These are phyloP conservation scores for Smittia aterrima DNA, from an alignment of 2,888 invertebrate genomes.

Conservation along the genomic window DNA sequence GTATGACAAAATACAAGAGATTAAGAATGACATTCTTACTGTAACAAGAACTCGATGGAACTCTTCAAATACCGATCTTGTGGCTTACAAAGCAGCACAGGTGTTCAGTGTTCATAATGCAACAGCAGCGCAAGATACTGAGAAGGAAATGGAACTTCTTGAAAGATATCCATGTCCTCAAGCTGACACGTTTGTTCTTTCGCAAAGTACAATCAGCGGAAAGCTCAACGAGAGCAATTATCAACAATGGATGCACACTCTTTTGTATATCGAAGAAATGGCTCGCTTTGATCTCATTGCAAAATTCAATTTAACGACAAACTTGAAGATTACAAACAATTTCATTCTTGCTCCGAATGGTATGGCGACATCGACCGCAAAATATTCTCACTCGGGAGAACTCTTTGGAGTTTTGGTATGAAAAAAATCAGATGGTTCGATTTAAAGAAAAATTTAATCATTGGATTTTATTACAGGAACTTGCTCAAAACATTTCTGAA, in stretches of 20 bases:
- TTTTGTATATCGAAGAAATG: slow-evolving; percentile 75
- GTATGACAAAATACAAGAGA: slow-evolving; percentile 62
- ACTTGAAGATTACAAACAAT: slow-evolving; percentile 62
- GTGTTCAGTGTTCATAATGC: slow-evolving; percentile 55
- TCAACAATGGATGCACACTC: slow-evolving; percentile 69
- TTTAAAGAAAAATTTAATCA: not conserved
- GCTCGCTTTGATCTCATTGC: slow-evolving; percentile 68
- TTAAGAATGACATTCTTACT: slow-evolving; percentile 62
- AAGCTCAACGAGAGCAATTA: slow-evolving; percentile 68
- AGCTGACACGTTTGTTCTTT: slow-evolving; percentile 64
- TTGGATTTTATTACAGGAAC: slow-evolving; percentile 25
- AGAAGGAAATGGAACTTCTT: slow-evolving; percentile 59
- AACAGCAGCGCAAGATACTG: slow-evolving; percentile 53
- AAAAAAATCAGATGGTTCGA: not conserved
- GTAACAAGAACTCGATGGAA: slow-evolving; percentile 65
- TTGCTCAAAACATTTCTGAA: slow-evolving; percentile 66
- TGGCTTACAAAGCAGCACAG: slow-evolving; percentile 59
- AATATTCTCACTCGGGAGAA: slow-evolving; percentile 73
- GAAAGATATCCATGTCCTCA: slow-evolving; percentile 66
- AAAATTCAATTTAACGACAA: slow-evolving; percentile 66
- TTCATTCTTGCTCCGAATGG: slow-evolving; percentile 69
- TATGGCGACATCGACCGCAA: slow-evolving; percentile 68
- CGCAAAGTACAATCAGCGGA: slow-evolving; percentile 66
- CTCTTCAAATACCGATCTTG: slow-evolving; percentile 57
- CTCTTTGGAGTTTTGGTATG: slow-evolving; percentile 69